Percentiles rank a stretch among this genome's conserved stretches.
These are phyloP conservation scores for Anthopleura xanthogrammica DNA, from an alignment of 92 coral and sea anemone species.

Conservation along the genomic window DNA sequence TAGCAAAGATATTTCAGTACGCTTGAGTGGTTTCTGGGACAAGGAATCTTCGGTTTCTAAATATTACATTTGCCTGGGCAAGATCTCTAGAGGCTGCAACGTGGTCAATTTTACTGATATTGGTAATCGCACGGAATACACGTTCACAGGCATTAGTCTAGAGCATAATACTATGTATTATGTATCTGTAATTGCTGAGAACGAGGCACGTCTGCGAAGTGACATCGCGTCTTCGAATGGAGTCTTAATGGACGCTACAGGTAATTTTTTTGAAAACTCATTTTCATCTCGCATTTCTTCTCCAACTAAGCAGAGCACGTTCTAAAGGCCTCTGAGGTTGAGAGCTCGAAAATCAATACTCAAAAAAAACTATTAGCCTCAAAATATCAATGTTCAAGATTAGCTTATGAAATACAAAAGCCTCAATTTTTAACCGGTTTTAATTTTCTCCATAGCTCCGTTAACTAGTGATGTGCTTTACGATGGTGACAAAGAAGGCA, in stretches of 20 bases:
- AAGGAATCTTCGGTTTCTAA: conserved; percentile 57
- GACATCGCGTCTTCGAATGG: conserved; percentile 69
- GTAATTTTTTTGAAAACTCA: conserved; percentile 25
- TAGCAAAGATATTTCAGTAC: conserved; percentile 48
- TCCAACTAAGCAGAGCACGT: background rate
- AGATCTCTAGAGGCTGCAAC: conserved; percentile 64
- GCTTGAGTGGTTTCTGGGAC: conserved; percentile 71
- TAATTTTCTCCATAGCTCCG: conserved; percentile 47
- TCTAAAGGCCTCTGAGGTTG: background rate
- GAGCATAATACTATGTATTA: conserved; percentile 61
- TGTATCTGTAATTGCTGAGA: conserved; percentile 69
- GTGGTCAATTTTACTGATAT: conserved; percentile 45
- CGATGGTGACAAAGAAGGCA: conserved; percentile 51
- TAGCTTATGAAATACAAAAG: too few relatives aligned
- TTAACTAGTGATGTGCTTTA: conserved; percentile 32
- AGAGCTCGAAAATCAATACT: background rate
- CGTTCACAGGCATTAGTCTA: conserved; percentile 35
- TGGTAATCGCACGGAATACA: conserved; percentile 37
- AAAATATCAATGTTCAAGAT: too few relatives aligned
- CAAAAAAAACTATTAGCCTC: too few relatives aligned
- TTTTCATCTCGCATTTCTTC: background rate
- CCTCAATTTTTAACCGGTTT: background rate
- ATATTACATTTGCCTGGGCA: conserved; percentile 66
- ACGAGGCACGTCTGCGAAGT: conserved; percentile 64
- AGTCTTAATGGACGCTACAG: conserved; percentile 69